Conservation (phyloP, 2,888 invertebrate species). For the Teinopalpus imperialis region DNA sequence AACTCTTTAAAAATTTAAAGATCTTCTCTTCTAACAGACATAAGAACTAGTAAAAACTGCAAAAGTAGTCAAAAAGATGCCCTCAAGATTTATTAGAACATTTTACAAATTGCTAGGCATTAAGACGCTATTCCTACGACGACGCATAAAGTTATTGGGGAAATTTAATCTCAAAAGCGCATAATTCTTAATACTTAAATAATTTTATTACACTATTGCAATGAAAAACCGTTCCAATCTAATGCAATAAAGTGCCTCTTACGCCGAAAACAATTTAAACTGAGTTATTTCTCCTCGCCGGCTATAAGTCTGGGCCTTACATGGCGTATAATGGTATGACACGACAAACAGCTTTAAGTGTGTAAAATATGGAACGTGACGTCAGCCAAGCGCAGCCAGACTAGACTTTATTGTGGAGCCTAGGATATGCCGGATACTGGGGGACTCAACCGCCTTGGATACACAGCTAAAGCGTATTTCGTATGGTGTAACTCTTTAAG, state of each 20-base stretch:
- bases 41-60: too few species aligned
- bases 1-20: too few species aligned
- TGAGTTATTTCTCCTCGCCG: conserved; percentile 68
- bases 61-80: too few species aligned
- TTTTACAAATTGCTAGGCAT: conserved; percentile 46
- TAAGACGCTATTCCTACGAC: too few species aligned
- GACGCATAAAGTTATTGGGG: conserved; percentile 41
- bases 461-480: conserved; percentile 28
- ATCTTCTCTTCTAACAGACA: too few species aligned
- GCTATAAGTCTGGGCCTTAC: conserved; percentile 77
- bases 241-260: conserved; percentile 64
- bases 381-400: conserved; percentile 69
- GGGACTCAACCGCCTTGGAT: conserved; percentile 38
- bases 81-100: conserved; percentile 11
- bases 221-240: conserved; percentile 64
- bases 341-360: conserved; percentile 82
- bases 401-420: conserved; percentile 63
- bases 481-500: conserved; percentile 12
- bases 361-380: conserved; percentile 76
- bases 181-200: conserved; percentile 54
- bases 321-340: conserved; percentile 80
- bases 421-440: conserved; percentile 57
- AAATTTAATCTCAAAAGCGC: conserved; percentile 48
- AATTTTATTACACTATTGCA: conserved; percentile 55
- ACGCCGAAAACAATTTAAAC: conserved; percentile 73